phyloP scores from a whole-genome alignment of 2,113 vertebrate species.

The Albula glossodonta region DNA sequence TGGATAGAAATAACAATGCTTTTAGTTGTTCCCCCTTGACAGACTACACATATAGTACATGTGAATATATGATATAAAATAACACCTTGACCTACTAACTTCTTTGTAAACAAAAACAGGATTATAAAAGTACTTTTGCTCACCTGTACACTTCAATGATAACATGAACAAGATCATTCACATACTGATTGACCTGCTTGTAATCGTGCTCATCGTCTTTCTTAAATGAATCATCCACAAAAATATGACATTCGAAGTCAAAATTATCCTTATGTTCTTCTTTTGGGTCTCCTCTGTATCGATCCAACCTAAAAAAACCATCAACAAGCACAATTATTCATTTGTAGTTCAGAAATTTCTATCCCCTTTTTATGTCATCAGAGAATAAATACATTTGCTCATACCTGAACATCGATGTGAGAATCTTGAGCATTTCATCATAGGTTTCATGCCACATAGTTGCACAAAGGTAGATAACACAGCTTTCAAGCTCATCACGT shows the following conservation, averaged over 20 bases:
- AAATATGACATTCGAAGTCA: conserved; percentile 75
- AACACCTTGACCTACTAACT: not conserved
- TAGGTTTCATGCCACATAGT: conserved; percentile 82
- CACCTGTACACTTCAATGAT: conserved; percentile 75
- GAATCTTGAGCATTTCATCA: conserved; percentile 79
- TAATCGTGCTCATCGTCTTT: conserved; percentile 46
- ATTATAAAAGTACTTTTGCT: not conserved
- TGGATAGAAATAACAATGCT: no score
- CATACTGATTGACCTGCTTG: conserved; percentile 68
- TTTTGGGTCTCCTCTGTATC: conserved; percentile 71
- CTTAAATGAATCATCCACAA: conserved; percentile 70
- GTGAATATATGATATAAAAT: no score
- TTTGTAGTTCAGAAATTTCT: no score
- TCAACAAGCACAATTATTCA: not conserved
- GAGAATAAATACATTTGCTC: not conserved
- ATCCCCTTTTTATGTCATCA: no score
- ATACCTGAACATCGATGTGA: conserved; percentile 77
- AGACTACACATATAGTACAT: no score
- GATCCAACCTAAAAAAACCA: conserved; percentile 69
- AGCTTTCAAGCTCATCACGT: conserved; percentile 57
- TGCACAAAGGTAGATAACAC: conserved; percentile 75
- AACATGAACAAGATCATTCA: conserved; percentile 61
- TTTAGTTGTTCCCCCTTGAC: no score
- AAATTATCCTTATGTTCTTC: conserved; percentile 69
- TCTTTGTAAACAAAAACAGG: not conserved